These are phyloP conservation scores for Antheraea mylitta DNA, from an alignment of 1,140 invertebrate genomes.

Conservation along the genomic window DNA sequence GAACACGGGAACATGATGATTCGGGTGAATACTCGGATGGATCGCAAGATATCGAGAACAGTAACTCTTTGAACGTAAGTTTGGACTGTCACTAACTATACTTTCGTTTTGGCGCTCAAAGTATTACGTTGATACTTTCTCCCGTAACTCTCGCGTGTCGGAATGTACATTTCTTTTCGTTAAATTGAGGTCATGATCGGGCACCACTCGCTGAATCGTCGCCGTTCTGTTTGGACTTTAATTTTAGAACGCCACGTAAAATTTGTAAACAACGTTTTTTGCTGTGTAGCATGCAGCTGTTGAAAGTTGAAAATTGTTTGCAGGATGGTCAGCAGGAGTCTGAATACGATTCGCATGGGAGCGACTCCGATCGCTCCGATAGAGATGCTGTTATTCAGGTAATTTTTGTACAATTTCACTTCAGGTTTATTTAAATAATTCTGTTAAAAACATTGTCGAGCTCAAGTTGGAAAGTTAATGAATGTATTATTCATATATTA, in stretches of 20 bases:
- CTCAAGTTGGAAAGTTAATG: too few relatives aligned
- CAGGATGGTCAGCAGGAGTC: constrained; percentile 66
- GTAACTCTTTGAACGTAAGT: constrained; percentile 72
- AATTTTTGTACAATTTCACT: constrained; percentile 6
- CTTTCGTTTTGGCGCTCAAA: constrained; percentile 72
- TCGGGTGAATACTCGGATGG: constrained; percentile 74
- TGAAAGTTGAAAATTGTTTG: constrained; percentile 65
- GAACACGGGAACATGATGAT: constrained; percentile 69
- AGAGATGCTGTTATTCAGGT: constrained; percentile 63
- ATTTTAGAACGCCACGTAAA: constrained; percentile 46
- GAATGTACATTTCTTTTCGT: constrained; percentile 74
- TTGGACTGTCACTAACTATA: constrained; percentile 24
- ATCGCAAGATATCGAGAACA: constrained; percentile 71
- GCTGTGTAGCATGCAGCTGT: constrained; percentile 54
- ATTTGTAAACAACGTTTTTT: constrained; percentile 26
- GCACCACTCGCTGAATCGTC: constrained; percentile 52
- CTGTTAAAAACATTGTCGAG: too few relatives aligned
- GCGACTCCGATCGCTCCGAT: constrained; percentile 64
- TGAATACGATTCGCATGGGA: constrained; percentile 65
- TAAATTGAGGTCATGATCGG: constrained; percentile 70
- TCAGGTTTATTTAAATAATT: too few relatives aligned
- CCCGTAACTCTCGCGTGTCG: constrained; percentile 66
- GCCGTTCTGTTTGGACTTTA: constrained; percentile 51
- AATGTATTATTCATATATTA: too few relatives aligned
- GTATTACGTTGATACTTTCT: constrained; percentile 66